These are phyloP conservation scores for Caenorhabditis sinica DNA, from an alignment of 2,888 invertebrate genomes.

Conservation along the genomic window DNA sequence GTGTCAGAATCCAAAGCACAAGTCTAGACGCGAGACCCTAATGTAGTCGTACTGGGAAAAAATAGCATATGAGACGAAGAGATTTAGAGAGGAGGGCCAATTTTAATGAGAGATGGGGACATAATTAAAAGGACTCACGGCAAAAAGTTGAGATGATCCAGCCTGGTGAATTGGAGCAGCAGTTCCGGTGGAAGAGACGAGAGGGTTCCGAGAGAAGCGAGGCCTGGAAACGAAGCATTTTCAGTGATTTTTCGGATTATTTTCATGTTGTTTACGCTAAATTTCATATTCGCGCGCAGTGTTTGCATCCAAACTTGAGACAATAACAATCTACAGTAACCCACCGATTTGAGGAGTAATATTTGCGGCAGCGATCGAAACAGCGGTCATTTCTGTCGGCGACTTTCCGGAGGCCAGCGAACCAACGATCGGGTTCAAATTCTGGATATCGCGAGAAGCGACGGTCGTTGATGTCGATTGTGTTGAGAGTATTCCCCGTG, in stretches of 20 bases:
- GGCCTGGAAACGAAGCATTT: slow-evolving; percentile 25
- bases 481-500: slow-evolving; percentile 37
- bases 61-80: not conserved
- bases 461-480: slow-evolving; percentile 23
- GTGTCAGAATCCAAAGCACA: slow-evolving; percentile 37
- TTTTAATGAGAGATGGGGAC: not conserved
- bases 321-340: slow-evolving; percentile 55
- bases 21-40: slow-evolving; percentile 28
- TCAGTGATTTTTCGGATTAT: not conserved
- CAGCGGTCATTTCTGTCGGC: slow-evolving; percentile 31
- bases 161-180: slow-evolving; percentile 44
- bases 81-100: not conserved
- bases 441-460: slow-evolving; percentile 41
- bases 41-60: slow-evolving; percentile 5
- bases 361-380: slow-evolving; percentile 28
- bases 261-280: slow-evolving; percentile 1
- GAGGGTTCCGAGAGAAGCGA: slow-evolving; percentile 26
- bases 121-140: slow-evolving; percentile 43
- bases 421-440: slow-evolving; percentile 59
- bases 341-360: slow-evolving; percentile 43
- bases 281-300: not conserved
- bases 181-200: slow-evolving; percentile 46
- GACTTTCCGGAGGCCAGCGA: slow-evolving; percentile 37
- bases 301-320: slow-evolving; percentile 4
- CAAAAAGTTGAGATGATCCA: slow-evolving; percentile 43